Base-by-base conservation (phyloP, 2,113 vertebrate genomes). In the Myodes glareolus region DNA sequence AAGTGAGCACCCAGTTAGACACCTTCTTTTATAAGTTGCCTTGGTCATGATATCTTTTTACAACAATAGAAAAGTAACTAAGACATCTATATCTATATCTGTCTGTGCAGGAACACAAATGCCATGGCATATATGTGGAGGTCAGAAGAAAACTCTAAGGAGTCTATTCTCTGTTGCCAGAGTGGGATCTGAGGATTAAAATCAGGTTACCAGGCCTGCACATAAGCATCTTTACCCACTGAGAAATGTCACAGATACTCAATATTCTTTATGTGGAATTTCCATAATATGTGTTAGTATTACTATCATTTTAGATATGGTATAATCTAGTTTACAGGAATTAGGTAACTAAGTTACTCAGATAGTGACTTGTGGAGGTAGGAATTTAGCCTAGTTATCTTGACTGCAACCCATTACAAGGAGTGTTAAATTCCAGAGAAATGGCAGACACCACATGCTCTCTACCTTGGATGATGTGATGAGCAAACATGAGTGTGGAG, bases 401-500 rank as follows among this genome's bases (percentile, higher is more conserved):
- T 61, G 55, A 77, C 75, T 50, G 75, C 16, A 17, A 19, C 31
- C 42, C 29, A 85, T 5, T 17, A 2, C 36, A 70, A 89, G 19
- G 61, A 52, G 72, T 39, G 17, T n/a, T 85, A 86, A 67, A 87
- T 63, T 1, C 1, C 67, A 77, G 61, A 47, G 47, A 31, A 72
- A 91, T 25, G 33, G 73, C 73, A 92, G 82, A 68, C 29, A 55
- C 45, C 65, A 2, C 13, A 77, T 39, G 50, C 58, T 45, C 39
- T 96, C 31, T 84, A n/a, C 19, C 68, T 68, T 78, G 93, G 87
- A 96, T 73, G 70, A 80, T 85, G n/a, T 78, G 50, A 73, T 33
- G 58, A n/a, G 65, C 21, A 92, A 68, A 47, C 82, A 73, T 52
- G n/a, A 25, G 88, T 9, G 14, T 70, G 47, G 36, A 9, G 33